Evolutionary conservation across 2,888 invertebrate species (phyloP).

Genomic region (Mythimna ferrago): DNA sequence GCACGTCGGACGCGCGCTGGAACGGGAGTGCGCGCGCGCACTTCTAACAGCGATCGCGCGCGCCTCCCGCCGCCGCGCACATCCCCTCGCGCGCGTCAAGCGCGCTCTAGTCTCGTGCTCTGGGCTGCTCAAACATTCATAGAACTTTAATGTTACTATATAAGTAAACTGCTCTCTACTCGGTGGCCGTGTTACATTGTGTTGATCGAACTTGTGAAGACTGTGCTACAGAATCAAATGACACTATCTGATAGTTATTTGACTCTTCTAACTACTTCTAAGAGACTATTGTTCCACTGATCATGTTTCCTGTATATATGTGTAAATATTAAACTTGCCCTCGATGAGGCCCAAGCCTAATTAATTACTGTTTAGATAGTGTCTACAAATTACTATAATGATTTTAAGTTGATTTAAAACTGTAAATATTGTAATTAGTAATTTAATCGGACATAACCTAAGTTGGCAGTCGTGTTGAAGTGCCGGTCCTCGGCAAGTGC

Average conservation of each 20-base stretch:
- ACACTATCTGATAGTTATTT: constrained; percentile 8
- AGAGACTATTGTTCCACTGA: constrained; percentile 1
- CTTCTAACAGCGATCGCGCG: constrained; percentile 68
- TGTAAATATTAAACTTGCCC: constrained; percentile 35
- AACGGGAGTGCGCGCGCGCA: constrained; percentile 68
- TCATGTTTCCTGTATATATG: constrained; percentile 34
- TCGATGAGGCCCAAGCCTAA: not conserved
- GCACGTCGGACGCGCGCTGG: constrained; percentile 63
- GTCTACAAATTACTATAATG: constrained; percentile 44
- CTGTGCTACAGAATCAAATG: not conserved
- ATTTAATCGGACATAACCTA: not conserved
- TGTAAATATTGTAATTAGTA: constrained; percentile 41
- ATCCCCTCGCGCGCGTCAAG: constrained; percentile 33
- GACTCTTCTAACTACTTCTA: constrained; percentile 8
- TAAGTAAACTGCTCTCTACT: not conserved
- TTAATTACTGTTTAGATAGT: constrained; percentile 3
- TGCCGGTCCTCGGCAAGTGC: not conserved
- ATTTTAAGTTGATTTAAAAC: constrained; percentile 18
- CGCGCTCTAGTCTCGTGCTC: not conserved
- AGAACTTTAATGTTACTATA: not conserved
- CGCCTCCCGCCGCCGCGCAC: constrained; percentile 44
- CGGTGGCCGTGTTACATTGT: constrained; percentile 5
- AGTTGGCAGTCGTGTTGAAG: not conserved
- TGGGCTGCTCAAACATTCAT: constrained; percentile 5
- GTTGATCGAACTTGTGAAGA: not conserved